Percentiles rank a stretch among this genome's conserved stretches.
Evolutionary conservation across 2,888 invertebrate genomes (phyloP).

Genomic region (Thysanoteuthis rhombus): DNA sequence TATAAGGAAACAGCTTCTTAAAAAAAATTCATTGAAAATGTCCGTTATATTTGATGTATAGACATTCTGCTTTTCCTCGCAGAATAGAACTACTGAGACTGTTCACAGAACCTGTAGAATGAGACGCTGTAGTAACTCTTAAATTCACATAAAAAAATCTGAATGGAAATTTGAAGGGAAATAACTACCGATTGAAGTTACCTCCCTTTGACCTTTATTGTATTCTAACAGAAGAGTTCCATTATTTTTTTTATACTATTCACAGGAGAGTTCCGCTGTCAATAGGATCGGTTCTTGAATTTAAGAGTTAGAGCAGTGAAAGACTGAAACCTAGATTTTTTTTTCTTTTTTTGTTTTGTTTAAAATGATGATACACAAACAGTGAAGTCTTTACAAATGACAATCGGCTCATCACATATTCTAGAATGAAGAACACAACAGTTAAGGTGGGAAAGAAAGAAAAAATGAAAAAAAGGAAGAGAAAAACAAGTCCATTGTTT

Average conservation of each 20-base stretch:
- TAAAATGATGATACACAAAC: slow-evolving; percentile 16
- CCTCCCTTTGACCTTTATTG: no score
- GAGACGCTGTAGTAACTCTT: no score
- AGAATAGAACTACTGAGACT: not conserved
- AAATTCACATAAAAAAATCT: no score
- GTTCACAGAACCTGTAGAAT: slow-evolving; percentile 13
- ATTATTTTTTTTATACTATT: no score
- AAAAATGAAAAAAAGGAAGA: not conserved
- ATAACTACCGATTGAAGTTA: no score
- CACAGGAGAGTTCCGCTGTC: no score
- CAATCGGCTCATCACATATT: slow-evolving; percentile 21
- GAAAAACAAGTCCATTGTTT: slow-evolving; percentile 27
- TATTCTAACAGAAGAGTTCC: no score
- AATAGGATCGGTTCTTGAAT: no score
- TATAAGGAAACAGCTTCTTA: not conserved
- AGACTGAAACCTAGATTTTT: not conserved
- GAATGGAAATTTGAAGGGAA: no score
- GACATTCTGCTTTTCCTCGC: not conserved
- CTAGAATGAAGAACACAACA: slow-evolving; percentile 28
- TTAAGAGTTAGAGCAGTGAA: slow-evolving; percentile 27
- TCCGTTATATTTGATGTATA: not conserved
- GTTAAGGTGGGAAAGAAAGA: not conserved
- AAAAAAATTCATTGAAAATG: not conserved
- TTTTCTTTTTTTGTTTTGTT: not conserved
- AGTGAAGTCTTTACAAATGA: slow-evolving; percentile 25